A percentile compares a stretch with the other conserved stretches of the same genome.
These are phyloP conservation scores for Penaeus vannamei DNA, from an alignment of 1,140 invertebrate genomes.

Conservation along the genomic window DNA sequence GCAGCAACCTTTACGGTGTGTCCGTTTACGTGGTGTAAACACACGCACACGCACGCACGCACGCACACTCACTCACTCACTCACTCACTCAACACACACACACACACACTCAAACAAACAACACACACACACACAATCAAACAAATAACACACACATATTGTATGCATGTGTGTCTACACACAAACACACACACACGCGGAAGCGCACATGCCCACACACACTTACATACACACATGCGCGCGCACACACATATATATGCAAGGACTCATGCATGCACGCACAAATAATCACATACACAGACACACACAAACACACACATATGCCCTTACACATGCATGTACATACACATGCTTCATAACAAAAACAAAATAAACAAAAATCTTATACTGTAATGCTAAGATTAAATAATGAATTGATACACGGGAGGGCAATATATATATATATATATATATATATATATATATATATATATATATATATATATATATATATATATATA, in stretches of 20 bases:
- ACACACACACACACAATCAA: neutral
- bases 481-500: neutral
- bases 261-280: too few relatives aligned
- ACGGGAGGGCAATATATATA: neutral
- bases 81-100: neutral
- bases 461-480: slow-evolving; percentile 11
- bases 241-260: too few relatives aligned
- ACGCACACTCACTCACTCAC: neutral
- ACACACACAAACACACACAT: too few relatives aligned
- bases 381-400: neutral
- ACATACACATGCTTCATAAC: too few relatives aligned
- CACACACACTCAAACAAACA: neutral
- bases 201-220: too few relatives aligned
- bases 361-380: too few relatives aligned
- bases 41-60: too few relatives aligned
- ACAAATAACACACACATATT: neutral
- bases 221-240: too few relatives aligned
- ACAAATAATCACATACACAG: too few relatives aligned
- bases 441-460: slow-evolving; percentile 21
- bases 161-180: too few relatives aligned
- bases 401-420: neutral
- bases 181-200: too few relatives aligned
- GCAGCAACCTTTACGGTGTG: neutral
- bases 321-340: too few relatives aligned
- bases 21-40: neutral